Evolutionary conservation across 2,888 invertebrate species (phyloP).

Genomic region (Iphiclides podalirius): DNA sequence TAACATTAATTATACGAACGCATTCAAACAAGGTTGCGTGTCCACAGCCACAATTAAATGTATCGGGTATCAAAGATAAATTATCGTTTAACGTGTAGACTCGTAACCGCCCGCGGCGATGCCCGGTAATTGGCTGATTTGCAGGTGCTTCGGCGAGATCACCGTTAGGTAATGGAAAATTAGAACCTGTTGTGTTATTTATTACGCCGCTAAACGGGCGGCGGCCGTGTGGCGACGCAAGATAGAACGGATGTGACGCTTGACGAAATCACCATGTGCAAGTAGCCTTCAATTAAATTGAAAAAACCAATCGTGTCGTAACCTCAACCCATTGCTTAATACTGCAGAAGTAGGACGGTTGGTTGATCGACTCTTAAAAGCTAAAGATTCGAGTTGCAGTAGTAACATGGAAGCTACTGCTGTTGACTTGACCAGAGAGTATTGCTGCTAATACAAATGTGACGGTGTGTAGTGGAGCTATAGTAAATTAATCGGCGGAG

Average conservation of each 20-base stretch:
- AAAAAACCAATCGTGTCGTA: too few relatives aligned
- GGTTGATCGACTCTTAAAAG: too few relatives aligned
- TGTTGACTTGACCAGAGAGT: too few relatives aligned
- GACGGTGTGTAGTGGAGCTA: too few relatives aligned
- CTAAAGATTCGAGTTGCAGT: too few relatives aligned
- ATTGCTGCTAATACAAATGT: too few relatives aligned
- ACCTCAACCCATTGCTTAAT: too few relatives aligned
- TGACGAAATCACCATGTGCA: background rate
- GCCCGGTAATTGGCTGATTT: background rate
- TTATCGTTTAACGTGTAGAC: constrained; percentile 1
- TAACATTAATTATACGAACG: too few relatives aligned
- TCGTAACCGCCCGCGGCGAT: background rate
- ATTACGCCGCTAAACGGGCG: too few relatives aligned
- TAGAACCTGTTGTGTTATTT: background rate
- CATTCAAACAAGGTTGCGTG: background rate
- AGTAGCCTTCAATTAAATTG: background rate
- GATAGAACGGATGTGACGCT: background rate
- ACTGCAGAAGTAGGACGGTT: too few relatives aligned
- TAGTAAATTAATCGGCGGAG: too few relatives aligned
- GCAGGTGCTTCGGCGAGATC: background rate
- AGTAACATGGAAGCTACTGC: too few relatives aligned
- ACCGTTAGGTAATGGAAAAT: background rate
- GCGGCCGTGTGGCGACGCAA: background rate
- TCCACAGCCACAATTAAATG: background rate
- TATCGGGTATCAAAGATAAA: background rate